Conservation (phyloP, 2,888 invertebrate genomes). For the Nebria brevicollis region DNA sequence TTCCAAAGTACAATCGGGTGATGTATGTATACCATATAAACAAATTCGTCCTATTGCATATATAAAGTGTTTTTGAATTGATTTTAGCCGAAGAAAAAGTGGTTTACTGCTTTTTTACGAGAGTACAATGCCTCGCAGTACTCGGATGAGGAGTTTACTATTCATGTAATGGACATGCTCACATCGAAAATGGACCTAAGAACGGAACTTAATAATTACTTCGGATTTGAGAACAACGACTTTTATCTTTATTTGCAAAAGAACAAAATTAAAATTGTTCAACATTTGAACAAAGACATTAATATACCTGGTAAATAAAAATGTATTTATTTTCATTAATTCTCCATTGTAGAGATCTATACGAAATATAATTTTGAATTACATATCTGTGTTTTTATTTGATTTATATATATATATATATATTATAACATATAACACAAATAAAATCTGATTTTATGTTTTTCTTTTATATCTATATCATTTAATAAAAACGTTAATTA, state of each 20-base stretch:
- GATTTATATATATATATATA: too few relatives aligned
- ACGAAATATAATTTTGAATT: not conserved
- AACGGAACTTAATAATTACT: conserved; percentile 82
- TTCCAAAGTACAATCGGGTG: not conserved
- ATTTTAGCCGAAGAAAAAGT: conserved; percentile 67
- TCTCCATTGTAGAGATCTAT: not conserved
- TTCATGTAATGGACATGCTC: conserved; percentile 69
- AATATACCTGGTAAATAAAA: not conserved
- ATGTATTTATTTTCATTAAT: not conserved
- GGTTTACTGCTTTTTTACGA: conserved; percentile 68
- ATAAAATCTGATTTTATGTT: too few relatives aligned
- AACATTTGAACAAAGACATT: conserved; percentile 9
- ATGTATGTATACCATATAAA: not conserved
- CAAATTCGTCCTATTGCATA: not conserved
- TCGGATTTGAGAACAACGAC: conserved; percentile 75
- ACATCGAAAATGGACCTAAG: conserved; percentile 74
- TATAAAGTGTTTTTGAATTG: not conserved
- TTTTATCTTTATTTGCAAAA: conserved; percentile 31
- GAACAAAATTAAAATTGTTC: conserved; percentile 26
- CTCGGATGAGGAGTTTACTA: conserved; percentile 63
- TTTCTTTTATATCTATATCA: too few relatives aligned
- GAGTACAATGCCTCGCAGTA: conserved; percentile 63
- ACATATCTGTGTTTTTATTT: too few relatives aligned
- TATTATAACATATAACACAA: too few relatives aligned
- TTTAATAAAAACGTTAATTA: too few relatives aligned